phyloP scores from a whole-genome alignment of 1,140 invertebrate genomes.

The Listronotus bonariensis region DNA sequence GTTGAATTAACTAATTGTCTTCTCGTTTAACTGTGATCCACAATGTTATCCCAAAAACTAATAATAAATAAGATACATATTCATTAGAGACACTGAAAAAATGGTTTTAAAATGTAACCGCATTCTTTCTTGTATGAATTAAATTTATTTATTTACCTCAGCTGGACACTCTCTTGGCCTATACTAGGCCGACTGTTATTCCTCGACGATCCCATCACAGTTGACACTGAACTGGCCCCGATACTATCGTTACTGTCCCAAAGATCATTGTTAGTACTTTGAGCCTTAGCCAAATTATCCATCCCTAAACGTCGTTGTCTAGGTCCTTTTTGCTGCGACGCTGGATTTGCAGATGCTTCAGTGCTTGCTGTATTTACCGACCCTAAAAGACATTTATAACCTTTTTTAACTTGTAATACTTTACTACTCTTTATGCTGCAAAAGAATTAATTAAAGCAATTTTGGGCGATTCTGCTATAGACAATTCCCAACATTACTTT shows the following conservation, averaged over 20 bases:
- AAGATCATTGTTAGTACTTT: constrained; percentile 43
- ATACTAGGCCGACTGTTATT: constrained; percentile 26
- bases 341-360: too few relatives aligned
- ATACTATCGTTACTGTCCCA: constrained; percentile 45
- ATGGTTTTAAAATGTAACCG: not conserved
- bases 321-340: constrained; percentile 7
- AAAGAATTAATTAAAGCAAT: too few relatives aligned
- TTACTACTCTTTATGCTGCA: too few relatives aligned
- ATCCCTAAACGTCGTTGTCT: constrained; percentile 11
- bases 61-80: too few relatives aligned
- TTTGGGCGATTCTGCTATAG: too few relatives aligned
- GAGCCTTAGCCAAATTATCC: constrained; percentile 8
- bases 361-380: too few relatives aligned
- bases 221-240: constrained; percentile 36
- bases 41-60: too few relatives aligned
- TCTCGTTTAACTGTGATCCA: too few relatives aligned
- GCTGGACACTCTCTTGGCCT: constrained; percentile 17
- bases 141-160: constrained; percentile 1
- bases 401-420: too few relatives aligned
- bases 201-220: constrained; percentile 33
- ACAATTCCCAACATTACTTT: too few relatives aligned
- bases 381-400: too few relatives aligned
- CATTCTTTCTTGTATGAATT: not conserved
- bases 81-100: not conserved
- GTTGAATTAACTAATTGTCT: too few relatives aligned